Evolutionary conservation across 2,888 invertebrate species (phyloP), one percentile per base, ranked within the genome.

Genomic region (Resseliella maxima): DNA sequence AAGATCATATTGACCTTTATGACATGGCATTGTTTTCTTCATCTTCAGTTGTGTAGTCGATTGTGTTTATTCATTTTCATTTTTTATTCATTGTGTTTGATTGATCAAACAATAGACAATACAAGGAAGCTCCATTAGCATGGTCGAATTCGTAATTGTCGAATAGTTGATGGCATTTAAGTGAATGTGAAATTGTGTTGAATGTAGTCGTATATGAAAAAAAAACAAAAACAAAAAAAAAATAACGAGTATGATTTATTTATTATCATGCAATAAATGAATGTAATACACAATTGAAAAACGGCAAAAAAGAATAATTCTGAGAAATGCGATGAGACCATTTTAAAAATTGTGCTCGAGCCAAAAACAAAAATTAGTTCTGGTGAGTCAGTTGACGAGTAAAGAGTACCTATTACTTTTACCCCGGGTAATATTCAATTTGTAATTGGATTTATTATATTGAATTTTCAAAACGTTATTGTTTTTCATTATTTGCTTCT

Each of bases 311-410:
- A n/a, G n/a, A n/a, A n/a, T n/a, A n/a, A n/a, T n/a, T n/a, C n/a
- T n/a, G 50, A 21, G 18, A 50, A 50, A 50, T 50, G 18, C 50
- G 35, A 31, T 72, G 31, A 31, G 15, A n/a, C 72, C 72, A 72
- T 31, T 72, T 72, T 31, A 12, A 59, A n/a, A 72, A 59, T 72
- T 72, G 31, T 72, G 31, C 10, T 27, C 21, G 24, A n/a, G 83
- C 83, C 38, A 83, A 36, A 50, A 64, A n/a, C n/a, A n/a, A 64
- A 38, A 38, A 38, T 83, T 83, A 83, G 83, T 83, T n/a, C n/a
- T 83, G 38, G 5, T 83, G 15, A 6, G 38, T 10, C 83, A 83
- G 21, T 83, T 38, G 83, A 0, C 38, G 83, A 83, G 38, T 24
- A 38, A 83, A 83, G 38, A 83, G 31, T 31, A 15, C 50, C n/a